Conservation (phyloP, 2,797 vertebrate species). For the Hapalemur alaotrensis region DNA sequence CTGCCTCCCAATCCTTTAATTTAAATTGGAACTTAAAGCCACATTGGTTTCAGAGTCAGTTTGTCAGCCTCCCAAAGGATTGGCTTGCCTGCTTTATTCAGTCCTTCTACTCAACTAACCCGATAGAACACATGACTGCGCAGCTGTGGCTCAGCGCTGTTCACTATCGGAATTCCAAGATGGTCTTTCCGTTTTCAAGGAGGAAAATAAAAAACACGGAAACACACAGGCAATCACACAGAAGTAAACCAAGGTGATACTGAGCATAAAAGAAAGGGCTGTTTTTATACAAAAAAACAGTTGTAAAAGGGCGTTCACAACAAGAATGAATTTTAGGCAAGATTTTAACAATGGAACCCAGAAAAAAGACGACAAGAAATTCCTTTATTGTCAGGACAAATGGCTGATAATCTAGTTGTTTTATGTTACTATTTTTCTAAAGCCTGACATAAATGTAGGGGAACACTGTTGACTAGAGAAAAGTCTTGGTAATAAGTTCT, state of each 20-base stretch:
- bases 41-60: not conserved
- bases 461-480: not conserved
- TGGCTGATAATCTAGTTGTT: not conserved
- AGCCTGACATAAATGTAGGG: not conserved
- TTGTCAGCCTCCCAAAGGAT: not conserved
- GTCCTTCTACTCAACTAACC: not conserved
- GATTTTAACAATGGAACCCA: not conserved
- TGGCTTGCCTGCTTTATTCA: not conserved
- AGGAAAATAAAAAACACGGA: not conserved
- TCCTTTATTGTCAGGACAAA: not conserved
- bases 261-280: not conserved
- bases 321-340: not conserved
- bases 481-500: not conserved
- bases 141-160: not conserved
- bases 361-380: not conserved
- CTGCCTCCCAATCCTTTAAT: not conserved
- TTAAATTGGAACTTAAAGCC: not conserved
- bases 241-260: not conserved
- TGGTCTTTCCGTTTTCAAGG: not conserved
- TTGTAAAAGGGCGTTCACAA: not conserved
- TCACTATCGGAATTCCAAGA: no score
- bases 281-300: not conserved
- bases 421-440: not conserved
- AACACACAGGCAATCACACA: not conserved
- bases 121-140: accelerated